These are phyloP conservation scores for Henicopernis longicauda DNA, from an alignment of 2,113 vertebrate species.

Conservation along the genomic window DNA sequence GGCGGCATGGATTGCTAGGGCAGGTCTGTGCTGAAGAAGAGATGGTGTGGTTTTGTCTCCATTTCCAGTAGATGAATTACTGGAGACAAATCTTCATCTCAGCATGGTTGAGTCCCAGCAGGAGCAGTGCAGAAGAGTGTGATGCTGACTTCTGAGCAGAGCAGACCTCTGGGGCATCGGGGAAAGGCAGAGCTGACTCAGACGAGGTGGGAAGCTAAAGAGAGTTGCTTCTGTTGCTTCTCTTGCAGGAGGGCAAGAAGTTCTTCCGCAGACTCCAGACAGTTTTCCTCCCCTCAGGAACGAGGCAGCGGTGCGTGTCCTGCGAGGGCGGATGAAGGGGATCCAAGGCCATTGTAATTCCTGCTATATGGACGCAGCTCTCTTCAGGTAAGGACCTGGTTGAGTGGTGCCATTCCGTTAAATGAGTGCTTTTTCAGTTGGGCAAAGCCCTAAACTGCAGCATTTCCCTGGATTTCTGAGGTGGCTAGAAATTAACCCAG, in stretches of 20 bases:
- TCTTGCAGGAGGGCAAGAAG: conserved; percentile 37
- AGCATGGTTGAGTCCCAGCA: neutral
- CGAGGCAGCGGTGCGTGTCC: conserved; percentile 62
- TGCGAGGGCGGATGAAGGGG: conserved; percentile 81
- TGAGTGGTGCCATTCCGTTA: neutral
- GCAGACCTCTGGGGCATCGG: neutral
- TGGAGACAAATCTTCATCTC: neutral
- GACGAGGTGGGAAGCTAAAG: neutral
- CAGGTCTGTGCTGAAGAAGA: neutral
- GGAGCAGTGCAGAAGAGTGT: neutral
- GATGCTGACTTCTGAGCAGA: neutral
- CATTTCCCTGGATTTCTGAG: neutral
- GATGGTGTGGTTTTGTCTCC: neutral
- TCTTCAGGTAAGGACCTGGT: conserved; percentile 78
- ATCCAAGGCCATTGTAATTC: conserved; percentile 91
- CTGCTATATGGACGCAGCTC: conserved; percentile 88
- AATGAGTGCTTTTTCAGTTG: neutral
- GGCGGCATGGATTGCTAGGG: neutral
- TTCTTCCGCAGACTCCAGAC: neutral
- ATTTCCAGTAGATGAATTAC: neutral
- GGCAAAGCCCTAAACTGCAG: neutral
- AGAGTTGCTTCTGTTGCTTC: neutral
- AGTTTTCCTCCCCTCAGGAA: conserved; percentile 72
- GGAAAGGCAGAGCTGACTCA: neutral
- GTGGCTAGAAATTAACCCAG: neutral